Percentiles rank a stretch among this genome's conserved stretches.
Conservation (phyloP, 2,888 invertebrate genomes). For the Parnassius apollo region DNA sequence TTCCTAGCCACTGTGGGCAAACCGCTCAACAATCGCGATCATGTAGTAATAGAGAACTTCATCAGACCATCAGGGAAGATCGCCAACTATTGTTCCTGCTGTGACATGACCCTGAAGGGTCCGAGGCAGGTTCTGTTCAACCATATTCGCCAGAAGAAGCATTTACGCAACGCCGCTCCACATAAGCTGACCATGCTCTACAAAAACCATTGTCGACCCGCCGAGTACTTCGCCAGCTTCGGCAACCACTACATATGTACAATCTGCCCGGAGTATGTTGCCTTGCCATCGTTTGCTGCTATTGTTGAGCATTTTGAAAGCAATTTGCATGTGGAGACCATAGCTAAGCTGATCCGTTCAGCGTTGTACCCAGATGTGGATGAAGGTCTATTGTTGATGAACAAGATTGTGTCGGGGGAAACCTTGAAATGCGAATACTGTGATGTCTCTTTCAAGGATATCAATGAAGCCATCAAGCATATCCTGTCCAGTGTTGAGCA, state of each 20-base stretch:
- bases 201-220: conserved; percentile 66
- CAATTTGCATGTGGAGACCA: conserved; percentile 54
- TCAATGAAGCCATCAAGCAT: conserved; percentile 53
- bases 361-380: conserved; percentile 50
- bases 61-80: conserved; percentile 71
- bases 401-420: conserved; percentile 46
- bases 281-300: conserved; percentile 66
- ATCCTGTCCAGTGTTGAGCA: conserved; percentile 57
- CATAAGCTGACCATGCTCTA: conserved; percentile 61
- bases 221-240: conserved; percentile 71
- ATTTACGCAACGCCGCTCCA: conserved; percentile 70
- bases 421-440: conserved; percentile 56
- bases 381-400: conserved; percentile 44
- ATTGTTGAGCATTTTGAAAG: conserved; percentile 72
- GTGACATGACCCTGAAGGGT: conserved; percentile 72
- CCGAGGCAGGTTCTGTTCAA: conserved; percentile 73
- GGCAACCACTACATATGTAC: conserved; percentile 71
- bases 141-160: conserved; percentile 74
- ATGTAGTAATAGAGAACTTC: conserved; percentile 72
- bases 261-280: conserved; percentile 60
- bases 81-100: conserved; percentile 68
- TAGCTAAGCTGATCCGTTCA: conserved; percentile 56
- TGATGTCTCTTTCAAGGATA: conserved; percentile 47
- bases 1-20: conserved; percentile 71
- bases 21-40: conserved; percentile 62